These are phyloP conservation scores for Alviniconcha marisindica DNA, from an alignment of 1,140 invertebrate genomes.

Conservation along the genomic window DNA sequence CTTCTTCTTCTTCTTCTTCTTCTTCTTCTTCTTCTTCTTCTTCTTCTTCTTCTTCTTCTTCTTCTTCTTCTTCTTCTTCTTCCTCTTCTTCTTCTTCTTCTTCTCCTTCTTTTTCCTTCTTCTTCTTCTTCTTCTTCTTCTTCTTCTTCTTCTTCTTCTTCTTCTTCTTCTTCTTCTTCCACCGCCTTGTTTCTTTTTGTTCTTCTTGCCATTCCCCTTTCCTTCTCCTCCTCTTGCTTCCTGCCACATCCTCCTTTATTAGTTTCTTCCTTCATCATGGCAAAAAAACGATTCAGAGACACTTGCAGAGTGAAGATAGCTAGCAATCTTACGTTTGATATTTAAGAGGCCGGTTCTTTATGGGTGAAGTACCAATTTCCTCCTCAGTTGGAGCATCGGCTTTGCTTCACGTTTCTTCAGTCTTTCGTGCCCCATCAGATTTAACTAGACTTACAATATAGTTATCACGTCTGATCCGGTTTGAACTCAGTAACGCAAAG, in stretches of 20 bases:
- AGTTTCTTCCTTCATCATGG: neutral
- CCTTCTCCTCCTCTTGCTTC: neutral
- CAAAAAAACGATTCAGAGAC: too few species aligned
- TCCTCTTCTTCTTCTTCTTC: slow-evolving; percentile 35
- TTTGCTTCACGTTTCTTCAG: too few species aligned
- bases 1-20: slow-evolving; percentile 16
- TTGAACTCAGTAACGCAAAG: too few species aligned
- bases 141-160: neutral
- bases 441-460: too few species aligned
- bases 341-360: too few species aligned
- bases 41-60: slow-evolving; percentile 23
- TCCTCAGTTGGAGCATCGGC: too few species aligned
- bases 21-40: slow-evolving; percentile 7
- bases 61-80: neutral
- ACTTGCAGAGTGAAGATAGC: too few species aligned
- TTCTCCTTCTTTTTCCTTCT: neutral
- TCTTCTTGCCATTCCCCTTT: neutral
- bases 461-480: too few species aligned
- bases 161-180: neutral
- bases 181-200: neutral
- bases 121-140: neutral
- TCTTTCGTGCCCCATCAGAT: too few species aligned
- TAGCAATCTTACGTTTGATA: too few species aligned
- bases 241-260: neutral
- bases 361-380: too few species aligned